A percentile compares a stretch with the other conserved stretches of the same genome.
Conservation (phyloP, 2,888 invertebrate species). For the Eilema griseolum region DNA sequence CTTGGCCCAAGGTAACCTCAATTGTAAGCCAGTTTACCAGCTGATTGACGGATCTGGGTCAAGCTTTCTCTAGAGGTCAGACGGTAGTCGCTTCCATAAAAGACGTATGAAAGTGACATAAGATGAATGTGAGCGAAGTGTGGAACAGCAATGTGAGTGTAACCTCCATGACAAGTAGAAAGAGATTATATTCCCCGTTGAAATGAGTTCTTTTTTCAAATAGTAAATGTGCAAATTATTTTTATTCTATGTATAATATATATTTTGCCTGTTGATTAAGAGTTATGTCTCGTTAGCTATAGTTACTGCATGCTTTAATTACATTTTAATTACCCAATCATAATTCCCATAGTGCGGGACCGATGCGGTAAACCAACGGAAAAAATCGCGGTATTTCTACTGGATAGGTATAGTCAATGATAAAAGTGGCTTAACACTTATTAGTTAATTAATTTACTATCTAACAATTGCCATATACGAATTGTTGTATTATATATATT, state of each 20-base stretch:
- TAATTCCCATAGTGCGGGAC: neutral
- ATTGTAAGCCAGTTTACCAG: too few species aligned
- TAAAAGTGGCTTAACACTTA: neutral
- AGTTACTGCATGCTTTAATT: neutral
- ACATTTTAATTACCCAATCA: neutral
- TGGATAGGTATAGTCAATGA: neutral
- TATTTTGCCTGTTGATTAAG: neutral
- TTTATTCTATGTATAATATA: neutral
- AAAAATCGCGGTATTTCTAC: too few species aligned
- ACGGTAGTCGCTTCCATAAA: too few species aligned
- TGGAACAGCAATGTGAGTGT: neutral
- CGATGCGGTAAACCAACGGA: neutral
- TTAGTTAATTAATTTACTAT: too few species aligned
- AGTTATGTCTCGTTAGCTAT: neutral
- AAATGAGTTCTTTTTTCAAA: neutral
- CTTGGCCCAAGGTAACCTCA: too few species aligned
- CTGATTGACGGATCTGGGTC: too few species aligned
- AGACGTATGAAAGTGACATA: too few species aligned
- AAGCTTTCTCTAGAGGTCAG: too few species aligned
- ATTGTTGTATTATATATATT: neutral
- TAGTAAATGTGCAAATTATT: neutral
- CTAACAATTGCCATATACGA: too few species aligned
- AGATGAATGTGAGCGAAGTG: too few species aligned
- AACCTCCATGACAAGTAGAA: neutral
- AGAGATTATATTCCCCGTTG: neutral